These are phyloP conservation scores for Anomalospiza imberbis DNA, from an alignment of 2,797 vertebrate genomes.

Conservation along the genomic window DNA sequence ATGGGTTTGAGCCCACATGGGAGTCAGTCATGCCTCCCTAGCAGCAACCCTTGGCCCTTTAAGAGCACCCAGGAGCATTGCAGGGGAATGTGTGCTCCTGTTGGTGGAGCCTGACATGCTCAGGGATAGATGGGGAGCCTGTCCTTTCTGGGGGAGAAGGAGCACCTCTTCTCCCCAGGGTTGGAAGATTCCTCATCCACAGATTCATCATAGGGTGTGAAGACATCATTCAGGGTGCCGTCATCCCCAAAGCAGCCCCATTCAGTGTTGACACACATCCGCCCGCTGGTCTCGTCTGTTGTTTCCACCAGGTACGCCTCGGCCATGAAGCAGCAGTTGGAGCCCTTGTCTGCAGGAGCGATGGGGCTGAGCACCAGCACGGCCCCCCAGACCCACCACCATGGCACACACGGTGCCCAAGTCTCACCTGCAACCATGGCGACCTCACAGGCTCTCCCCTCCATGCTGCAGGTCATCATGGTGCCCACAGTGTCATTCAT, in stretches of 20 bases:
- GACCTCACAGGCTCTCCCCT: conserved; percentile 75
- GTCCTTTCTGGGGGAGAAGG: not conserved
- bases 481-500: conserved; percentile 85
- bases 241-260: conserved; percentile 83
- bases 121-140: not conserved
- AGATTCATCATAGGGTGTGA: conserved; percentile 73
- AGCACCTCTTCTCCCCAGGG: conserved; percentile 77
- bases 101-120: not conserved
- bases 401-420: rapidly evolving
- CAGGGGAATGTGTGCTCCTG: not conserved
- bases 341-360: conserved; percentile 70
- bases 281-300: conserved; percentile 69
- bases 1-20: not conserved
- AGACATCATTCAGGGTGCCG: conserved; percentile 63
- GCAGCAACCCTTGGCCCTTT: not conserved
- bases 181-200: conserved; percentile 77
- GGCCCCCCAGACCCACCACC: rapidly evolving
- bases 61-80: not conserved
- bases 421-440: conserved; percentile 80
- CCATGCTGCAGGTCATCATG: conserved; percentile 82
- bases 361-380: not conserved
- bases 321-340: conserved; percentile 89
- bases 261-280: conserved; percentile 84
- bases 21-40: not conserved
- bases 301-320: conserved; percentile 75